These are phyloP conservation scores for Caenorhabditis parvicauda DNA, from an alignment of 2,888 invertebrate species.

Conservation along the genomic window DNA sequence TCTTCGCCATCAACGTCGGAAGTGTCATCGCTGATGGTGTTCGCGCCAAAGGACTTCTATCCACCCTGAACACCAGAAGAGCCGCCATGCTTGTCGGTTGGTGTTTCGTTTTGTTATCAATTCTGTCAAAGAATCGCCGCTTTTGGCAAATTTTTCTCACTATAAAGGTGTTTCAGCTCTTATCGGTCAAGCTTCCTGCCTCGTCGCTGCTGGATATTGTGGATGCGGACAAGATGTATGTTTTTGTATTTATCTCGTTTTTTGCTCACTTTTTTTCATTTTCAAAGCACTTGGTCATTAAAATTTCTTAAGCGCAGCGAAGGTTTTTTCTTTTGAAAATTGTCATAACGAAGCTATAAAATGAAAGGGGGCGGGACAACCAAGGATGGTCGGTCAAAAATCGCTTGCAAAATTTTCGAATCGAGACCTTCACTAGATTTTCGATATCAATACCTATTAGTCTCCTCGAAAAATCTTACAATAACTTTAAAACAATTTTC, in stretches of 20 bases:
- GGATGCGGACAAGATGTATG: slow-evolving; percentile 58
- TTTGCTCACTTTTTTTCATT: too few relatives aligned
- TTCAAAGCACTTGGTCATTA: too few relatives aligned
- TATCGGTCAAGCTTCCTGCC: slow-evolving; percentile 59
- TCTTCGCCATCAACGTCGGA: slow-evolving; percentile 58
- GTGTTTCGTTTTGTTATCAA: background rate
- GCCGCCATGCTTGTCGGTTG: slow-evolving; percentile 60
- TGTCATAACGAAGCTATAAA: too few relatives aligned
- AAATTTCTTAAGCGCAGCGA: too few relatives aligned
- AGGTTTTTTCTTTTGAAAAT: too few relatives aligned
- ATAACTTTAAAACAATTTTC: too few relatives aligned
- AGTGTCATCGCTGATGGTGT: slow-evolving; percentile 58
- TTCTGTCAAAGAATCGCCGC: background rate
- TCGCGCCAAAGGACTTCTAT: slow-evolving; percentile 43
- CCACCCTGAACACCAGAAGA: slow-evolving; percentile 59
- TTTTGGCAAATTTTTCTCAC: background rate
- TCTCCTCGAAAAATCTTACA: too few relatives aligned
- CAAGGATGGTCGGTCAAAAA: too few relatives aligned
- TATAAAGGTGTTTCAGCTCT: slow-evolving; percentile 50
- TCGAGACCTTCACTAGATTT: too few relatives aligned
- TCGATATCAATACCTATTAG: too few relatives aligned
- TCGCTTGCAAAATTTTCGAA: too few relatives aligned
- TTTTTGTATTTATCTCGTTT: background rate
- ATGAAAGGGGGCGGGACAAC: too few relatives aligned
- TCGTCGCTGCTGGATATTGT: slow-evolving; percentile 56